Evolutionary conservation across 1,140 invertebrate species (phyloP), one percentile per base, ranked within the genome.

Genomic region (Papilio polytes): DNA sequence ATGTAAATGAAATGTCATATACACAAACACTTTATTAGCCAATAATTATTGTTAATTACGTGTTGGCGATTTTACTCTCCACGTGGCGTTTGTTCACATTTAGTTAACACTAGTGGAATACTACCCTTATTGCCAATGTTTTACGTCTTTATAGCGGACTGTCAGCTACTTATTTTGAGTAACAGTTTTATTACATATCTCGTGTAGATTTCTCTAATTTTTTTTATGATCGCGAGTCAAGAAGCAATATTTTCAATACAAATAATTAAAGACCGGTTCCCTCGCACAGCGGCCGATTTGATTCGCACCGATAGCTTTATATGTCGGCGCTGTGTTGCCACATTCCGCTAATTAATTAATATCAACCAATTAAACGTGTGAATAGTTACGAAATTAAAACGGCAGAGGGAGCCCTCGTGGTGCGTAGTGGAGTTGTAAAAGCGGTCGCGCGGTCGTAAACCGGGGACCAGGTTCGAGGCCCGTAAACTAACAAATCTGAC

Each of bases 401-500:
- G 51, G 26, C 31, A 70, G 74, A 76, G 74, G 74, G 74, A 76
- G 22, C 41, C 22, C 46, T 44, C 22, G 74, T 20, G 74, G 74
- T 53, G 74, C 74, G 12, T 31, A 53, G 15, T 18, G 44, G 36
- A 74, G 91, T 88, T 92, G 84, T 93, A 94, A 92, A 94, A 90
- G 82, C 81, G 82, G 87, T 84, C 82, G 87, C 84, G 85, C 82
- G 81, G 86, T 88, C 89, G 85, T 92, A 94, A 94, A 92, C 85
- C 80, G 80, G 88, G 89, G 91, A 88, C 90, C 87, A 82, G 88
- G 93, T 93, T 94, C 89, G 90, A 91, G 85, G 85, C 87, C 86
- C 88, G 91, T 92, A 93, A 94, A 94, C 93, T 89, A 94, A 94
- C 93, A 94, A 94, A 94, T 94, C 92, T 94, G 91, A 94, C 91